Conservation (phyloP, 2,797 vertebrate species). For the Cyclopterus lumpus region DNA sequence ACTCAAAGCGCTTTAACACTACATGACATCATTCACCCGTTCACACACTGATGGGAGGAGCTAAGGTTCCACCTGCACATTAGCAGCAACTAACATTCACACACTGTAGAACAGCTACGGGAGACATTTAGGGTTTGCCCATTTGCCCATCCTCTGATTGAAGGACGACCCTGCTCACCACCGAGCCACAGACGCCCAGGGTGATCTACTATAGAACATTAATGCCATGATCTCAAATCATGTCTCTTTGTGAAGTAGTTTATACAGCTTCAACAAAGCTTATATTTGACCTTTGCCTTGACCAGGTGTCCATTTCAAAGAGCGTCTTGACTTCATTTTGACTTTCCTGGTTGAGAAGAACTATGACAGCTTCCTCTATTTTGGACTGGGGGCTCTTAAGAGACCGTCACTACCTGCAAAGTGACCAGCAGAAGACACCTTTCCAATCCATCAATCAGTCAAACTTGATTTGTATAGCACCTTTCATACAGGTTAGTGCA, state of each 20-base stretch:
- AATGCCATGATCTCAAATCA: not conserved
- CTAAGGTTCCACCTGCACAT: no score
- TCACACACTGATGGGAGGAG: no score
- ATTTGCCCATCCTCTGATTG: no score
- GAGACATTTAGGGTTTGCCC: no score
- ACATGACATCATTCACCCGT: no score
- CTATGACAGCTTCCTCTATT: not conserved
- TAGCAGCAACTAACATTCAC: no score
- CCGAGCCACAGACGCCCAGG: no score
- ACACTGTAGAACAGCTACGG: no score
- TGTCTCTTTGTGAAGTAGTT: not conserved
- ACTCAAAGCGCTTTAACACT: no score
- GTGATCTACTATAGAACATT: not conserved
- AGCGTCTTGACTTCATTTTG: not conserved
- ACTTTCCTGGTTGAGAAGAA: not conserved
- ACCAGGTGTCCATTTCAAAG: not conserved
- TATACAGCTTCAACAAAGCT: not conserved
- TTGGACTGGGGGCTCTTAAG: no score
- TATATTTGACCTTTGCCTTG: not conserved
- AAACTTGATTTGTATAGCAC: not conserved
- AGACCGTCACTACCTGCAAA: not conserved
- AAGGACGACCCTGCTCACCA: no score
- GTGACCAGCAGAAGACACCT: no score
- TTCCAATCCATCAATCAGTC: not conserved
- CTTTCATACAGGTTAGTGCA: not conserved